Base-by-base conservation (phyloP, 2,888 invertebrate species). In the Marasmarcha lunaedactyla region DNA sequence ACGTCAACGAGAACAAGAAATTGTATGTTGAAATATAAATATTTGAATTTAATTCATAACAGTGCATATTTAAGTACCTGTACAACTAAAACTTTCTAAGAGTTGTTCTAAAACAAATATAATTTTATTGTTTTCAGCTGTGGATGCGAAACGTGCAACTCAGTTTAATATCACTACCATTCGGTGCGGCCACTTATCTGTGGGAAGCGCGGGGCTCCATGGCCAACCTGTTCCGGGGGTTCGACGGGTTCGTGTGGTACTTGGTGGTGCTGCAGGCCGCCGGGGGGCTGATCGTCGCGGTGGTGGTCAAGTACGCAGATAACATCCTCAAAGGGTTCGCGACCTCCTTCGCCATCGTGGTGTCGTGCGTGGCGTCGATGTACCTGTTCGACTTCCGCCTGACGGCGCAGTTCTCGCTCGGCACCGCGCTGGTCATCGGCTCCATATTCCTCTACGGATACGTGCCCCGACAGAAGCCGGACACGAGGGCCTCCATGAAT, bases 131-230 rank as follows among this genome's bases (percentile, higher is more conserved):
- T 20, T 20, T 20, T 20, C 67, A 85, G 84, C 81, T 85, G 1
- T 99, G 99, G 98, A 94, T 99, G 90, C 86, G 99, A 54, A 99
- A 99, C 74, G 94, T 99, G 0, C 98, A 99, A 64, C 83, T 99
- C 40, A 95, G 97, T 56, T 85, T 97, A 38, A 85, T 97, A 27
- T 96, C 98, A 1, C 83, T 98, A 43, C 95, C 98, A 1, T 91
- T 98, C 56, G 97, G 96, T 7, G 66, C 91, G 10, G 66, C 91
- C 11, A 94, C 95, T 1, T 94, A 94, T 67, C 86, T 90, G 3
- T 34, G 2, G 15, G 59, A 91, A 1, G 89, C 88, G 39, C 92
- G 94, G 59, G 97, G 97, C 1, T 89, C 90, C 53, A 88, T 90
- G 55, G 87, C 85, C 47, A 61, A 70, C 44, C 47, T 84, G 25